Percentiles rank a stretch among this genome's conserved stretches.
These are phyloP conservation scores for Drosophila micromelanica DNA, from an alignment of 1,140 invertebrate species.

Conservation along the genomic window DNA sequence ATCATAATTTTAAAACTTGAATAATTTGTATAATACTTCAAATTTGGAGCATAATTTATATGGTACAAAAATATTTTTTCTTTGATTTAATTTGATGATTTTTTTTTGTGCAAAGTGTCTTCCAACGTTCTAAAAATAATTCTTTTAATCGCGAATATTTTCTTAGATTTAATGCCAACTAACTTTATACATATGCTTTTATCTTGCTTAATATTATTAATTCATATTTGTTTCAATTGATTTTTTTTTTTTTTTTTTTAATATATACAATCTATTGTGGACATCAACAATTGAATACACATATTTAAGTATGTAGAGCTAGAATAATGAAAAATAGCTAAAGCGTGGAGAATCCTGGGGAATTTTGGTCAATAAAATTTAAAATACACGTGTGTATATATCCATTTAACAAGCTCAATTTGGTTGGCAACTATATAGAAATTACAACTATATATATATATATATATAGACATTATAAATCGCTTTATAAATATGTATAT, in stretches of 20 bases:
- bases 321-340: background rate
- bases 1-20: conserved; percentile 27
- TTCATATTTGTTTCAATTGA: conserved; percentile 10
- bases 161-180: conserved; percentile 19
- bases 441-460: conserved; percentile 5
- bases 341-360: background rate
- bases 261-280: conserved; percentile 29
- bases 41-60: conserved; percentile 57
- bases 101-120: conserved; percentile 11
- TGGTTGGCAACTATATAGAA: conserved; percentile 10
- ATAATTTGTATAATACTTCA: conserved; percentile 15
- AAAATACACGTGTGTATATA: background rate
- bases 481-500: conserved; percentile 10
- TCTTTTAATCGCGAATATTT: conserved; percentile 1
- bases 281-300: conserved; percentile 5
- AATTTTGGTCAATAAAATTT: conserved; percentile 2
- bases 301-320: conserved; percentile 2
- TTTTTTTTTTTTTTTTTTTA: conserved; percentile 7
- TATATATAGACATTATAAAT: conserved; percentile 33
- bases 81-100: conserved; percentile 18
- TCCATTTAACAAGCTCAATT: conserved; percentile 11
- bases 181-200: conserved; percentile 37
- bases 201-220: conserved; percentile 9
- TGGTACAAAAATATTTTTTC: conserved; percentile 70
- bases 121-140: conserved; percentile 32